A percentile compares a stretch with the other conserved stretches of the same genome.
phyloP scores from a whole-genome alignment of 2,113 vertebrate genomes.

The Eonycteris spelaea region DNA sequence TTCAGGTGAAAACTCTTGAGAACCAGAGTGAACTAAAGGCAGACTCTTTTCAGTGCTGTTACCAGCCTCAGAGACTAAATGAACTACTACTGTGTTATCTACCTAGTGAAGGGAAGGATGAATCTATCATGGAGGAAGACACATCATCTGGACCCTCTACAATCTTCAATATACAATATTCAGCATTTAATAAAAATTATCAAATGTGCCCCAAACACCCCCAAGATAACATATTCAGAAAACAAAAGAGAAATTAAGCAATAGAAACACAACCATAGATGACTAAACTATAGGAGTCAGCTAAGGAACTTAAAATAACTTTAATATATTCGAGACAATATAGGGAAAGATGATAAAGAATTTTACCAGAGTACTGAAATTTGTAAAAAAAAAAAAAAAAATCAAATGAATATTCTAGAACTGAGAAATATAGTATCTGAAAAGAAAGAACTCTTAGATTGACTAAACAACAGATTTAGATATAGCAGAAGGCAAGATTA shows the following conservation, averaged over 20 bases:
- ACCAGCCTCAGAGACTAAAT: neutral
- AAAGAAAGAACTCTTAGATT: conserved; percentile 15
- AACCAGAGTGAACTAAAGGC: neutral
- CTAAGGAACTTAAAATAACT: neutral
- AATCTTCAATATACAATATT: neutral
- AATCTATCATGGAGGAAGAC: neutral
- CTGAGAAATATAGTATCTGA: neutral
- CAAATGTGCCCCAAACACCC: neutral
- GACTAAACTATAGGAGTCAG: neutral
- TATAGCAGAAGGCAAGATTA: neutral
- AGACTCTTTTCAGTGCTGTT: neutral
- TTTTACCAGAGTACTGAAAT: neutral
- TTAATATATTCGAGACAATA: neutral
- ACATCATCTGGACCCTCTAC: neutral
- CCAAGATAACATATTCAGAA: neutral
- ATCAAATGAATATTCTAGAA: neutral
- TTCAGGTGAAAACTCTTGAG: neutral
- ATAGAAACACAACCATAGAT: neutral
- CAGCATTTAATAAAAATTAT: neutral
- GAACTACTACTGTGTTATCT: neutral
- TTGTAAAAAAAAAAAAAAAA: neutral
- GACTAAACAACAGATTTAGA: neutral
- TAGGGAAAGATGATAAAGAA: neutral
- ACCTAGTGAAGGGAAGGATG: neutral
- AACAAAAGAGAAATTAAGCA: neutral